Evolutionary conservation across 2,888 invertebrate species (phyloP).

Genomic region (Anagyrus pseudococci): DNA sequence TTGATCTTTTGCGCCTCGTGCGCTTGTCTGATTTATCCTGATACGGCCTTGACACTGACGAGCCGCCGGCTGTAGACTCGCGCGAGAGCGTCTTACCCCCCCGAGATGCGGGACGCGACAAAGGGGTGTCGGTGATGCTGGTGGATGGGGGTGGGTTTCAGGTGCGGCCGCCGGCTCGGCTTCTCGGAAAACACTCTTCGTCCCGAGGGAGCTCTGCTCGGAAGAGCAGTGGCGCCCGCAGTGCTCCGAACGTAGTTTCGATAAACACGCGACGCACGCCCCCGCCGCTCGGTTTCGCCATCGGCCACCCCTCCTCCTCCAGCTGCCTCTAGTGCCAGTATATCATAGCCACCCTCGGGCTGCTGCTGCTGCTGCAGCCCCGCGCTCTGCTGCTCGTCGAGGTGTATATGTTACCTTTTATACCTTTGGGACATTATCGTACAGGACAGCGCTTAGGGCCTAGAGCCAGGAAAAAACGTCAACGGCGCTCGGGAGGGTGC

Average conservation of each 20-base stretch:
- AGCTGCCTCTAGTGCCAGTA: constrained; percentile 1
- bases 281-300: not conserved
- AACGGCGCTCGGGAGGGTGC: too few species aligned
- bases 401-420: too few species aligned
- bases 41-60: constrained; percentile 32
- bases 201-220: constrained; percentile 30
- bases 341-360: not conserved
- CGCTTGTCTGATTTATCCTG: constrained; percentile 20
- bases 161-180: constrained; percentile 14
- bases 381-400: too few species aligned
- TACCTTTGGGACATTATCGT: too few species aligned
- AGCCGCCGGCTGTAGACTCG: not conserved
- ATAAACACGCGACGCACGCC: constrained; percentile 33
- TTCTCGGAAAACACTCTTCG: constrained; percentile 18
- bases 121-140: too few species aligned
- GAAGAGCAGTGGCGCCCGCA: not conserved
- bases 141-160: constrained; percentile 16
- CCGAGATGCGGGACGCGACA: not conserved
- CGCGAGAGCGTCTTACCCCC: too few species aligned
- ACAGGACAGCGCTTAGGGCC: too few species aligned
- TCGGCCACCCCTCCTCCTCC: not conserved
- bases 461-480: too few species aligned
- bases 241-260: constrained; percentile 23
- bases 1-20: constrained; percentile 27
- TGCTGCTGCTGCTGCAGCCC: too few species aligned